Evolutionary conservation across 2,113 vertebrate genomes (phyloP).

Genomic region (Carassius auratus): DNA sequence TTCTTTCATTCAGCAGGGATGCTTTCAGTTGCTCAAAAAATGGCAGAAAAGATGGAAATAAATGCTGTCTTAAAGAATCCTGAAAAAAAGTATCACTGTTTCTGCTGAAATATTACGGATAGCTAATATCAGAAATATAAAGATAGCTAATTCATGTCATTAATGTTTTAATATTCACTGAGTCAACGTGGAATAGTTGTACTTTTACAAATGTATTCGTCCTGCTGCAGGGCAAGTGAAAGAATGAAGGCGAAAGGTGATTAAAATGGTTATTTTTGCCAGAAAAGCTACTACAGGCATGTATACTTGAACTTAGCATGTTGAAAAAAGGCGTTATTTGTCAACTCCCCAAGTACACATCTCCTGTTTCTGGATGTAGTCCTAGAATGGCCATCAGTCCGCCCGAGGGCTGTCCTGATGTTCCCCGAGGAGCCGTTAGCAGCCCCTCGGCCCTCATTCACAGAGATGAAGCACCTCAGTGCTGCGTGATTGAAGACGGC

Average conservation of each 20-base stretch:
- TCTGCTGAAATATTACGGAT: background rate
- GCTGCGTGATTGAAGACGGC: constrained; percentile 62
- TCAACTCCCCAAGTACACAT: background rate
- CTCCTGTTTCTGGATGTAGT: background rate
- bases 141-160: no score
- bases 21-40: no score
- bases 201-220: background rate
- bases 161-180: background rate
- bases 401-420: background rate
- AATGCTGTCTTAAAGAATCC: no score
- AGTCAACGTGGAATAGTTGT: background rate
- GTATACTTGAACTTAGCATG: no score
- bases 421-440: background rate
- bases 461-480: constrained; percentile 67
- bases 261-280: background rate
- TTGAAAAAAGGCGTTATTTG: background rate
- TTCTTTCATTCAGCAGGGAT: no score
- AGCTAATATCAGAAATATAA: no score
- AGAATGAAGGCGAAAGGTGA: background rate
- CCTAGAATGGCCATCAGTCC: background rate
- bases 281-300: background rate
- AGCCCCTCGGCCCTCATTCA: constrained; percentile 1
- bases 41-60: no score
- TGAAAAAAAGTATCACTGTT: no score
- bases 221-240: background rate